phyloP scores from a whole-genome alignment of 2,113 vertebrate species.

The Lota lota region DNA sequence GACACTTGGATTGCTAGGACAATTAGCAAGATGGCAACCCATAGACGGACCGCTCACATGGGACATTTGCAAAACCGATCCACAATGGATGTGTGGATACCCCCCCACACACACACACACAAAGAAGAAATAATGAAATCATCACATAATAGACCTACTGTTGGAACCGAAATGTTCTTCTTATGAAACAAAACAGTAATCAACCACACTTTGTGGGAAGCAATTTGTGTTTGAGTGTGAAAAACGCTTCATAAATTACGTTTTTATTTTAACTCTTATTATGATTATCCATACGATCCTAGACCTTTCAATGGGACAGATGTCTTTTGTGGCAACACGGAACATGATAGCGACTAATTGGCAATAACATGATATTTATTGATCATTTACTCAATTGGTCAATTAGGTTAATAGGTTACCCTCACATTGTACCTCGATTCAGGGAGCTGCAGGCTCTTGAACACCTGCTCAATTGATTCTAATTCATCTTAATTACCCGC shows the following conservation, averaged over 20 bases:
- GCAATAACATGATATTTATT: constrained; percentile 61
- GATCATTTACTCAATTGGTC: constrained; percentile 58
- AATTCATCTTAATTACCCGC: constrained; percentile 43
- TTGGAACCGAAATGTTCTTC: constrained; percentile 4
- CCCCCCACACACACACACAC: too few species aligned
- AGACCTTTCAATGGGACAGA: constrained; percentile 52
- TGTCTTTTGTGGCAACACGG: constrained; percentile 44
- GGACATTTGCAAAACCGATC: too few species aligned
- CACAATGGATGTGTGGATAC: too few species aligned
- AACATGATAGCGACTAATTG: constrained; percentile 54
- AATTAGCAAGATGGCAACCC: constrained; percentile 33
- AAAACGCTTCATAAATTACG: too few species aligned
- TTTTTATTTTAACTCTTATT: background rate
- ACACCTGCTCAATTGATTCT: constrained; percentile 33
- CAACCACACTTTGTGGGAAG: constrained; percentile 10
- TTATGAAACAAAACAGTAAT: constrained; percentile 10
- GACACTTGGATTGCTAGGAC: constrained; percentile 24
- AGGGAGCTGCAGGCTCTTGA: constrained; percentile 40
- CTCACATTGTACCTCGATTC: constrained; percentile 47
- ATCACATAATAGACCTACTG: too few species aligned
- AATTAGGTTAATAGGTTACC: constrained; percentile 60
- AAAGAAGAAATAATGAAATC: too few species aligned
- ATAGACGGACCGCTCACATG: too few species aligned
- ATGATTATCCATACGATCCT: constrained; percentile 46
- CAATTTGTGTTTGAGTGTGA: too few species aligned